Percentiles rank a stretch among this genome's conserved stretches.
Evolutionary conservation across 2,113 vertebrate genomes (phyloP).

Genomic region (Tragelaphus scriptus): DNA sequence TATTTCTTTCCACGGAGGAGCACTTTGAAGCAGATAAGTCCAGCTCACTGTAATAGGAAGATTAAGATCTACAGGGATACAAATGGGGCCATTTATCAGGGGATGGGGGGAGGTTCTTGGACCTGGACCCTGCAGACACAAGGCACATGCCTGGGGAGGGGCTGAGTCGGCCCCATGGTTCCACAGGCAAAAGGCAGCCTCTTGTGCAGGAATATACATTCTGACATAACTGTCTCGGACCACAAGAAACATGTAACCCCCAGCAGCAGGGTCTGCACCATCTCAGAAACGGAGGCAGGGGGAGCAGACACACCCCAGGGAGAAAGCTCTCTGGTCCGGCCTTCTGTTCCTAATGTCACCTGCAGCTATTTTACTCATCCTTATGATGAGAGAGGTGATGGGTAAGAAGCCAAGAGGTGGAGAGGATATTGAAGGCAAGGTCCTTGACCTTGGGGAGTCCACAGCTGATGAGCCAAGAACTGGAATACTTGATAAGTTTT

Average conservation of each 20-base stretch:
- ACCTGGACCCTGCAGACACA: neutral
- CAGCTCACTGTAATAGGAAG: conserved; percentile 48
- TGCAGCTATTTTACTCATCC: rapidly evolving
- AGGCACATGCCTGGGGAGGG: rapidly evolving
- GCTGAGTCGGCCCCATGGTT: neutral
- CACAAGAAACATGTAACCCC: rapidly evolving
- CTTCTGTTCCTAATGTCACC: too few relatives aligned
- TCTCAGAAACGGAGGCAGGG: neutral
- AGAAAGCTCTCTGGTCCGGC: rapidly evolving
- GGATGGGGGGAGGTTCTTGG: neutral
- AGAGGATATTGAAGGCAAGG: neutral
- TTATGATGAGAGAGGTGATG: rapidly evolving
- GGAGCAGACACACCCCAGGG: neutral
- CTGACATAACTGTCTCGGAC: neutral
- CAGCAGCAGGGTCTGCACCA: rapidly evolving
- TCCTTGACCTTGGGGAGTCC: neutral
- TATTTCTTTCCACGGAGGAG: conserved; percentile 29
- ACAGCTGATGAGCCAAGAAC: neutral
- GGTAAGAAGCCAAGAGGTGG: neutral
- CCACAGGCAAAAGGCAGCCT: neutral
- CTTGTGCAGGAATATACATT: neutral
- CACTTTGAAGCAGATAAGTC: neutral
- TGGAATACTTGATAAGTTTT: neutral
- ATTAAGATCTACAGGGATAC: conserved; percentile 58
- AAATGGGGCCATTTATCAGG: conserved; percentile 45